phyloP scores from a whole-genome alignment of 2,797 vertebrate species.

The Halcyon chelicuti region DNA sequence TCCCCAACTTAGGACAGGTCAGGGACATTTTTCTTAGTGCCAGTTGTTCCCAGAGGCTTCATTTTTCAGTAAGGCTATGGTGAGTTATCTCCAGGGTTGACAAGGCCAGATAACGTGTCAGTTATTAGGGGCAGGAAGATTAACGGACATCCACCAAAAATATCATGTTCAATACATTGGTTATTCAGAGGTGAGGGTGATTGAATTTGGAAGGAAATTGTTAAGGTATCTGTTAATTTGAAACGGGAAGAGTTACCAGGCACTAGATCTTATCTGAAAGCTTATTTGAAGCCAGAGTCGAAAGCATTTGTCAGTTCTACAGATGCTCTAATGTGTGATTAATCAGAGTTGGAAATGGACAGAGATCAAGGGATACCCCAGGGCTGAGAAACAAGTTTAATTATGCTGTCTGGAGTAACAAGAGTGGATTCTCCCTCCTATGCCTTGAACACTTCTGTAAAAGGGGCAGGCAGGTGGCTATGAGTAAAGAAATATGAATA shows the following conservation, averaged over 20 bases:
- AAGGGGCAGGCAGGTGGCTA: background rate
- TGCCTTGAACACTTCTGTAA: background rate
- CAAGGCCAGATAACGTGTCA: background rate
- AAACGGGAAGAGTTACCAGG: background rate
- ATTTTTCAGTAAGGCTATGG: slow-evolving; percentile 25
- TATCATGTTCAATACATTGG: slow-evolving; percentile 10
- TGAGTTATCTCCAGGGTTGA: slow-evolving; percentile 32
- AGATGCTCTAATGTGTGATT: background rate
- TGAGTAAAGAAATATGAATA: background rate
- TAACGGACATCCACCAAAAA: slow-evolving; percentile 39
- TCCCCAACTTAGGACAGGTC: background rate
- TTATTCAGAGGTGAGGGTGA: slow-evolving; percentile 7
- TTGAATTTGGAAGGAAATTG: slow-evolving; percentile 25
- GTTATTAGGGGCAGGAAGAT: slow-evolving; percentile 21
- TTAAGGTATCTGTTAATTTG: slow-evolving; percentile 45
- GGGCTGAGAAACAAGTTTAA: background rate
- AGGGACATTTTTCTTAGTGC: slow-evolving; percentile 26
- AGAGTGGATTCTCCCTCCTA: background rate
- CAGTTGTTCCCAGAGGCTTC: background rate
- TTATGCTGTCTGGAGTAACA: background rate
- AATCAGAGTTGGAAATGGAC: background rate
- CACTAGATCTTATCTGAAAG: slow-evolving; percentile 43
- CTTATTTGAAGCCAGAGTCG: background rate
- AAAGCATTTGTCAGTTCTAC: background rate
- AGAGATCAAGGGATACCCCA: background rate